Evolutionary conservation across 2,797 vertebrate genomes (phyloP).

Genomic region (Argyrosomus regius): DNA sequence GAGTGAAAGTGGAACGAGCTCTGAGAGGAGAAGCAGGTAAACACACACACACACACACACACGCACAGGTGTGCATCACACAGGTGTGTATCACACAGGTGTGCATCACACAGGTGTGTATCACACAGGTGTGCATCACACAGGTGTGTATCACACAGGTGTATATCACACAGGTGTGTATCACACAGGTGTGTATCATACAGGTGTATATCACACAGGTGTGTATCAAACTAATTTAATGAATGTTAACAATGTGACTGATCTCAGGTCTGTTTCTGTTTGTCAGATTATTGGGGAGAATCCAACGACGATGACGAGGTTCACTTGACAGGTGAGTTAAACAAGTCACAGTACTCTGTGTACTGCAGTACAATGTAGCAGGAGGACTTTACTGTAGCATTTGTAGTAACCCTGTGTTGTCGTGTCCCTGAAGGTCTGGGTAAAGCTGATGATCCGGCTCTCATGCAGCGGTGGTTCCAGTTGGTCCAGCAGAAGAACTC

Average conservation of each 20-base stretch:
- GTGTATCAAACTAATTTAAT: no score
- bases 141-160: no score
- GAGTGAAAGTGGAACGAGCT: slow-evolving; percentile 94
- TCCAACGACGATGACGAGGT: slow-evolving; percentile 91
- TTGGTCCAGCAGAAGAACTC: slow-evolving; percentile 96
- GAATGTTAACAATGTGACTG: not conserved
- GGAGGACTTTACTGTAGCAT: not conserved
- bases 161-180: no score
- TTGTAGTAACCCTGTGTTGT: not conserved
- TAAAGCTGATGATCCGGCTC: slow-evolving; percentile 91
- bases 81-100: no score
- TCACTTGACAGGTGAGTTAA: slow-evolving; percentile 94
- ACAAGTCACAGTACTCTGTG: not conserved
- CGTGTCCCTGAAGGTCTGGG: slow-evolving; percentile 87
- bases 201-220: no score
- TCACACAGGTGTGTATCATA: no score
- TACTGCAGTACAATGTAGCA: not conserved
- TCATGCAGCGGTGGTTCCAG: slow-evolving; percentile 99
- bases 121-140: no score
- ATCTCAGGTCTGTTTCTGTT: slow-evolving; percentile 46
- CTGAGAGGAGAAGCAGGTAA: slow-evolving; percentile 96
- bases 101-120: not conserved
- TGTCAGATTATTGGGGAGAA: slow-evolving; percentile 97
- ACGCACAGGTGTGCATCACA: no score
- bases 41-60: not conserved